Evolutionary conservation across 2,888 invertebrate genomes (phyloP).

Genomic region (Harmothoe impar): DNA sequence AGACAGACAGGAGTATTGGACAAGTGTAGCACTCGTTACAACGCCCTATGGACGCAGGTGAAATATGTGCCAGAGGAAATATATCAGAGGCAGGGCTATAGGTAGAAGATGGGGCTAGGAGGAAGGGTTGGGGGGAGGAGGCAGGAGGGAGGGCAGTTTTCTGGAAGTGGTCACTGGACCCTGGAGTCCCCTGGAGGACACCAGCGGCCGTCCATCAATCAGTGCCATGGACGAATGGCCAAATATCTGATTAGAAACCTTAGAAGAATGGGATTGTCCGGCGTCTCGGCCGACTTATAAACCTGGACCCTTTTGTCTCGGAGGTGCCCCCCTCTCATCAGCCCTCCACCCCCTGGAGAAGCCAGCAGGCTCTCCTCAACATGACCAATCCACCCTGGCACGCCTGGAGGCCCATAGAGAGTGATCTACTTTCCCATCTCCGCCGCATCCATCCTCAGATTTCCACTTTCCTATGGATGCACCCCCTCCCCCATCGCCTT

Average conservation of each 20-base stretch:
- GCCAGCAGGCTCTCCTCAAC: neutral
- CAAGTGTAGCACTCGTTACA: neutral
- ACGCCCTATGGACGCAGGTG: neutral
- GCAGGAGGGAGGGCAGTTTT: neutral
- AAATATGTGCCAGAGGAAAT: neutral
- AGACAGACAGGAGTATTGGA: neutral
- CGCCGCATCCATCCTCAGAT: conserved; percentile 12
- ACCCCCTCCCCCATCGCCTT: neutral
- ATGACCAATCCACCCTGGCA: neutral
- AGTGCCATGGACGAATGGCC: conserved; percentile 34
- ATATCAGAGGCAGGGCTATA: neutral
- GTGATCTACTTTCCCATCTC: conserved; percentile 21
- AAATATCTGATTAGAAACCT: conserved; percentile 55
- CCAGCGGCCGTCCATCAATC: conserved; percentile 19
- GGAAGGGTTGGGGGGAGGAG: neutral
- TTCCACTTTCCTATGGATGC: neutral
- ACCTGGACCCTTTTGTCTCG: neutral
- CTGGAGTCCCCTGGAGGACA: neutral
- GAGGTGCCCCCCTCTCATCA: neutral
- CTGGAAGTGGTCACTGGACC: conserved; percentile 25
- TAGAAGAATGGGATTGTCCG: conserved; percentile 48
- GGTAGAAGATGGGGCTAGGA: neutral
- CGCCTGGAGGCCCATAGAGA: conserved; percentile 39
- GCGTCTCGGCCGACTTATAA: conserved; percentile 20
- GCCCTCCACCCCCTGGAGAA: neutral